Evolutionary conservation across 2,888 invertebrate genomes (phyloP), one percentile per base, ranked within the genome.

Genomic region (Aromia moschata): DNA sequence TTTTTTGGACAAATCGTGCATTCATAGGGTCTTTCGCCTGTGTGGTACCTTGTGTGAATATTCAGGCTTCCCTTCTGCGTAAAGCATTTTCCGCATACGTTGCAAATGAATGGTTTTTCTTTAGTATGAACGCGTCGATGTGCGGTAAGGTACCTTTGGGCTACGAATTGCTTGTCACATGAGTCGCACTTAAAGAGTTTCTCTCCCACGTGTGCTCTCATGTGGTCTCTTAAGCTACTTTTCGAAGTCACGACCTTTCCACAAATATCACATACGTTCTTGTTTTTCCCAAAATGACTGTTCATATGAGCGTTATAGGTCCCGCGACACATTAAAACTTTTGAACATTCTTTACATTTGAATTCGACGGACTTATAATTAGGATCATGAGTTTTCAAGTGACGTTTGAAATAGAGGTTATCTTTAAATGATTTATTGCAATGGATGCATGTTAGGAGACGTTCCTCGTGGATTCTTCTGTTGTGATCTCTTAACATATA

Each of bases 11-110:
- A 79, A 11, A 73, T 67, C 16, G 72, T 61, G 58, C 79, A 79
- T 1, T 65, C 58, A 44, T 75, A 73, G 1, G 76, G 75, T 55
- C 73, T 75, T 18, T 77, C 77, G 17, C 74, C 76, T 2, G 74
- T 77, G 56, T 80, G 80, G 15, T 69, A 70, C 33, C 76, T 72
- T 37, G 77, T 78, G 65, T 85, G 85, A 3, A 83, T 78, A 7
- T 82, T 82, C 37, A 85, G 65, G 0, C 84, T 83, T 57, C 82
- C 83, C 61, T 82, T 82, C 59, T 86, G 82, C 38, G 84, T 83
- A 67, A 85, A 86, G 1, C 82, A 72, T 66, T 85, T 86, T 43
- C 82, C 82, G 58, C 86, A 86, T 49, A 81, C 77, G 2, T 83
- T 80, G 61, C 86, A 86, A 10, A 82, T 80, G 43, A 80, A 84